A percentile compares a stretch with the other conserved stretches of the same genome.
Evolutionary conservation across 2,797 vertebrate species (phyloP).

Genomic region (Monodelphis domestica): DNA sequence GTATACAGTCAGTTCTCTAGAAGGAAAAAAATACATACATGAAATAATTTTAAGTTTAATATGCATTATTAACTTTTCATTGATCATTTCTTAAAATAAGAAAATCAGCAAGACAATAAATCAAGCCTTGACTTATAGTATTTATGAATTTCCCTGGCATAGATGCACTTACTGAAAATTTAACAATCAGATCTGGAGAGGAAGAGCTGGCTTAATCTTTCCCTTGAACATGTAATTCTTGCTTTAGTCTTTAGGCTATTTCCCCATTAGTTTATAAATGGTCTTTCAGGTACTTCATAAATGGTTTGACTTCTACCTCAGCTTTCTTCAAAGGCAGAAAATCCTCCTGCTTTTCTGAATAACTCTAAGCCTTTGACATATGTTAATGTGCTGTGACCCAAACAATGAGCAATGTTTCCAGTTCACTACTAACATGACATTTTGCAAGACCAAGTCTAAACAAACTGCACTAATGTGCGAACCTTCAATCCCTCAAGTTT

Average conservation of each 20-base stretch:
- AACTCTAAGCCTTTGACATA: background rate
- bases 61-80: background rate
- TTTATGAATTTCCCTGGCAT: background rate
- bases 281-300: background rate
- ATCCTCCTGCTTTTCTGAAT: background rate
- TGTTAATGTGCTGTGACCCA: constrained; percentile 34
- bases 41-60: background rate
- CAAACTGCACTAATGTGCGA: background rate
- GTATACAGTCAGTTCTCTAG: background rate
- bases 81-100: background rate
- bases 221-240: background rate
- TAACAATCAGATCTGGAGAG: background rate
- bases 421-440: constrained; percentile 7
- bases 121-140: background rate
- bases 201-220: background rate
- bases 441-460: constrained; percentile 1
- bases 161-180: background rate
- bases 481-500: constrained; percentile 1
- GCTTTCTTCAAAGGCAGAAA: background rate
- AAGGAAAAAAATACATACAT: background rate
- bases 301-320: background rate
- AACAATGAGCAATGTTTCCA: background rate
- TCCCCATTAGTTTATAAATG: background rate
- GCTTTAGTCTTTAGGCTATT: background rate
- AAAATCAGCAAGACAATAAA: background rate